phyloP scores from a whole-genome alignment of 1,140 invertebrate genomes.

The Frieseomelitta varia region DNA sequence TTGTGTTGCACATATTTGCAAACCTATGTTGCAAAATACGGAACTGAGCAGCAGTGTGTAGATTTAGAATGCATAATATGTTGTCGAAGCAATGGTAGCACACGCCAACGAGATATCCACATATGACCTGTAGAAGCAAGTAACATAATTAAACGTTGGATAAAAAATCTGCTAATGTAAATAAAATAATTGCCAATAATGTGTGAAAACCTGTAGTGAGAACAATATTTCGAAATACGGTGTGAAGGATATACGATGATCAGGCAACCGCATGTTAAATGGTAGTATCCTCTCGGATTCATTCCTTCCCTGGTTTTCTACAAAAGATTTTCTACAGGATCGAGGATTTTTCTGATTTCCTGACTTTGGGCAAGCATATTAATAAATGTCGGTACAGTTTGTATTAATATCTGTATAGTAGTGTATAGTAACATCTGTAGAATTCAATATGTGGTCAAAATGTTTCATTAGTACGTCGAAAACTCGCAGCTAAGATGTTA shows the following conservation, averaged over 20 bases:
- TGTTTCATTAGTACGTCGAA: too few species aligned
- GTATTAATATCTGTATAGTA: too few species aligned
- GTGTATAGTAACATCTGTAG: too few species aligned
- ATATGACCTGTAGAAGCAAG: slow-evolving; percentile 44
- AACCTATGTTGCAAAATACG: slow-evolving; percentile 61
- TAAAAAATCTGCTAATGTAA: background rate
- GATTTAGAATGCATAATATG: slow-evolving; percentile 61
- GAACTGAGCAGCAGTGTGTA: slow-evolving; percentile 63
- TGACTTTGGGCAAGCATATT: too few species aligned
- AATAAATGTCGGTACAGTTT: too few species aligned
- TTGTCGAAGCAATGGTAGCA: slow-evolving; percentile 65
- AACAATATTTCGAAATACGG: slow-evolving; percentile 65
- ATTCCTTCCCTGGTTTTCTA: slow-evolving; percentile 36
- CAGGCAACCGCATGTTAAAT: slow-evolving; percentile 54
- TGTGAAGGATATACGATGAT: slow-evolving; percentile 31
- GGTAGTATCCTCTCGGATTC: slow-evolving; percentile 52
- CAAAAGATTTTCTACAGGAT: background rate
- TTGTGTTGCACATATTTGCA: background rate
- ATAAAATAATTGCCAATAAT: background rate
- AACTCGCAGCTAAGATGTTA: too few species aligned
- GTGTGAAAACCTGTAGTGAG: slow-evolving; percentile 58
- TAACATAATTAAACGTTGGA: background rate
- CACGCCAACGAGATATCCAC: slow-evolving; percentile 48
- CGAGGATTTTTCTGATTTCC: too few species aligned
- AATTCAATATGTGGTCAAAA: too few species aligned